Evolutionary conservation across 2,888 invertebrate species (phyloP).

Genomic region (Cephus sareptanus): DNA sequence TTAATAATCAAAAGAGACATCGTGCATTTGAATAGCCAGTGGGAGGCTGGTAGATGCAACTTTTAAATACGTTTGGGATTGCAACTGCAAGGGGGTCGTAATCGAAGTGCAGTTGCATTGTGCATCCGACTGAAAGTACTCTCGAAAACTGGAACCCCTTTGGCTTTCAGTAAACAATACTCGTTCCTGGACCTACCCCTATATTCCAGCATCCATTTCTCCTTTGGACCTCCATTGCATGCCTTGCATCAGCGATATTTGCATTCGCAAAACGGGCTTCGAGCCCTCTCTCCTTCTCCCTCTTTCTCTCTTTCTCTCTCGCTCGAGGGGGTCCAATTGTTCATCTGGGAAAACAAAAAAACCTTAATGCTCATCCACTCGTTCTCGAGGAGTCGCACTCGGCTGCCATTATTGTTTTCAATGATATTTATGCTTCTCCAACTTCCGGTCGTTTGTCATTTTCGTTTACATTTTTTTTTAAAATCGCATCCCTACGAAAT

Average conservation of each 20-base stretch:
- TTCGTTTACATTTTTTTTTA: conserved; percentile 1
- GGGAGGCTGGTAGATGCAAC: too few relatives aligned
- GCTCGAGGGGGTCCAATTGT: conserved; percentile 8
- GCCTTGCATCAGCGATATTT: conserved; percentile 20
- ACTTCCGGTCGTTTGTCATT: too few relatives aligned
- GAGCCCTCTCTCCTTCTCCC: conserved; percentile 25
- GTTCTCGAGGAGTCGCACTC: too few relatives aligned
- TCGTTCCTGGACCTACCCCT: too few relatives aligned
- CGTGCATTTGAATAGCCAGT: too few relatives aligned
- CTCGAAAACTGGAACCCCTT: conserved; percentile 18
- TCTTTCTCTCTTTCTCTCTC: conserved; percentile 3
- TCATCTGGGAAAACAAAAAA: conserved; percentile 12
- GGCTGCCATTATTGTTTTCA: too few relatives aligned
- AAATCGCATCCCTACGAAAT: neutral
- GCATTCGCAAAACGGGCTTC: neutral
- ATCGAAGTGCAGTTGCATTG: too few relatives aligned
- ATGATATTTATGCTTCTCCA: too few relatives aligned
- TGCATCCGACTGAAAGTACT: neutral
- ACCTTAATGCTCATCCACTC: neutral
- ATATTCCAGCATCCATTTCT: too few relatives aligned
- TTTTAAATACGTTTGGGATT: too few relatives aligned
- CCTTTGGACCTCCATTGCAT: conserved; percentile 37
- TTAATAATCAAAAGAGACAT: too few relatives aligned
- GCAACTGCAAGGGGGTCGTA: too few relatives aligned
- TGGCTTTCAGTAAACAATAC: conserved; percentile 36